These are phyloP conservation scores for Brachionus angularis DNA, from an alignment of 1,140 invertebrate genomes.

Conservation along the genomic window DNA sequence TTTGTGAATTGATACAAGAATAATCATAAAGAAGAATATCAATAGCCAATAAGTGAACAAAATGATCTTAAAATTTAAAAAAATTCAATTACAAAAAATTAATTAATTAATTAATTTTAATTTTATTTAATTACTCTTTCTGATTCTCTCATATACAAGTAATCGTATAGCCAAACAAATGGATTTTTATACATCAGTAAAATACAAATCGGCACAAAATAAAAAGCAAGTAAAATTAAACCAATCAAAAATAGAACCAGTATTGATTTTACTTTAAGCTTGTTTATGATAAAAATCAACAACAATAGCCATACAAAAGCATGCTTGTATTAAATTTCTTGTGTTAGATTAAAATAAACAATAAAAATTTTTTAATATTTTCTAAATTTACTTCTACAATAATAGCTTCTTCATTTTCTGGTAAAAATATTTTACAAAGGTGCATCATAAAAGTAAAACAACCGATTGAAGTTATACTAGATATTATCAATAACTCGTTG, in stretches of 20 bases:
- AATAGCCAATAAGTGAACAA: slow-evolving; percentile 10
- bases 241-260: background rate
- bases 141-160: background rate
- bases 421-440: slow-evolving; percentile 6
- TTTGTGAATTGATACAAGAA: slow-evolving; percentile 11
- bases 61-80: background rate
- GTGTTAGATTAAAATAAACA: background rate
- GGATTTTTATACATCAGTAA: background rate
- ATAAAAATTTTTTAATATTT: background rate
- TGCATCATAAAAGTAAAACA: slow-evolving; percentile 9
- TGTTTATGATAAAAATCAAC: background rate
- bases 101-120: background rate
- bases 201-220: slow-evolving; percentile 28
- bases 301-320: slow-evolving; percentile 21
- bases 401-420: background rate
- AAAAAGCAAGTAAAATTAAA: background rate
- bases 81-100: background rate
- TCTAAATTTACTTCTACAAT: slow-evolving; percentile 37
- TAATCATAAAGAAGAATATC: slow-evolving; percentile 7
- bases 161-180: slow-evolving; percentile 14
- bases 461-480: background rate
- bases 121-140: slow-evolving; percentile 9
- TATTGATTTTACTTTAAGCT: background rate
- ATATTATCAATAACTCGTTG: slow-evolving; percentile 5
- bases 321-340: slow-evolving; percentile 15